Conservation (phyloP, 1,140 invertebrate species). For the Drosophila pachea region DNA sequence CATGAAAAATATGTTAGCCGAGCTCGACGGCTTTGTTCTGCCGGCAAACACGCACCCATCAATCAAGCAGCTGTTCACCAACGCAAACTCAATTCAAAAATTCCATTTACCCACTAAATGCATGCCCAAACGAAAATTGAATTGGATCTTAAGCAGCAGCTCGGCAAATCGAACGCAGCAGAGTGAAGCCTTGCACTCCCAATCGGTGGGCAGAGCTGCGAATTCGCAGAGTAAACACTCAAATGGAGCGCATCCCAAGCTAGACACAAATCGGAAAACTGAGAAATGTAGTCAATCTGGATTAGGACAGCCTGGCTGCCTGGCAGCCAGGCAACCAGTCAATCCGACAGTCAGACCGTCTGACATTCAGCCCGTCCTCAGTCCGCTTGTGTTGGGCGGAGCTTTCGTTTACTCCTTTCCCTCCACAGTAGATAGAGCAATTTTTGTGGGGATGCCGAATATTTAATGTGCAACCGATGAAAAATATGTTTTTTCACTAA, state of each 20-base stretch:
- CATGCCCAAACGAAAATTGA: conserved; percentile 32
- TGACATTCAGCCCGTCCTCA: too few species aligned
- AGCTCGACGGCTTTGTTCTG: conserved; percentile 28
- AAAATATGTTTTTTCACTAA: too few species aligned
- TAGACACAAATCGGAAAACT: conserved; percentile 7
- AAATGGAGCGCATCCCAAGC: conserved; percentile 18
- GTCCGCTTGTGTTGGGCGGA: not conserved
- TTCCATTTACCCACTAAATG: conserved; percentile 25
- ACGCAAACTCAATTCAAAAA: conserved; percentile 8
- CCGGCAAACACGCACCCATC: conserved; percentile 25
- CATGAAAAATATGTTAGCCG: conserved; percentile 36
- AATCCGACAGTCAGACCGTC: too few species aligned
- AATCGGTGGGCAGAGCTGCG: conserved; percentile 23
- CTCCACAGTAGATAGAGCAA: too few species aligned
- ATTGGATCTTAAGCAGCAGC: conserved; percentile 5
- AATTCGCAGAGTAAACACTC: conserved; percentile 5
- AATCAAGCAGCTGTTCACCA: conserved; percentile 32
- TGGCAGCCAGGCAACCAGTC: conserved; percentile 1
- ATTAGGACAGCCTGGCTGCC: too few species aligned
- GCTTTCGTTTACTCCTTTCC: not conserved
- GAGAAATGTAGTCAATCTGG: conserved; percentile 31
- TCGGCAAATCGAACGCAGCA: not conserved
- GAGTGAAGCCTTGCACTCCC: conserved; percentile 17
- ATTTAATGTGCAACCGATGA: too few species aligned
- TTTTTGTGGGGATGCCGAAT: too few species aligned